Evolutionary conservation across 2,113 vertebrate species (phyloP).

Genomic region (Amblyornis subalaris): DNA sequence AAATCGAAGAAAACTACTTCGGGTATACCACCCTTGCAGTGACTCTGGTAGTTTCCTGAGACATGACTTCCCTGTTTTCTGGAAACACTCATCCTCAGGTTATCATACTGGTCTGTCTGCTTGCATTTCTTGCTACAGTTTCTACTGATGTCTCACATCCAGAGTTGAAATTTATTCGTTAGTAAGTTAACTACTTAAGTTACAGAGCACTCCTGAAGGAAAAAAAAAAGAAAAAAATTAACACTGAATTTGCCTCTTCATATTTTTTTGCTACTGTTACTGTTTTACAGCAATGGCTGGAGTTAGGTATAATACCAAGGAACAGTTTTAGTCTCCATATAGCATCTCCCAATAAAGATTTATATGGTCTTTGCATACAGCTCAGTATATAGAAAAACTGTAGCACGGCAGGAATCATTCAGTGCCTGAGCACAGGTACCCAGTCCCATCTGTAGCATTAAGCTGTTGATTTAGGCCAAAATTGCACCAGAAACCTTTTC

Average conservation of each 20-base stretch:
- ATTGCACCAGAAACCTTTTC: background rate
- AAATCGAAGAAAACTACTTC: background rate
- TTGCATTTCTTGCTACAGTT: background rate
- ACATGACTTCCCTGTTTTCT: background rate
- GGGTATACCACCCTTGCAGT: background rate
- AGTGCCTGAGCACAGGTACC: background rate
- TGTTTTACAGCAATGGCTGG: background rate
- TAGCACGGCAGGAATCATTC: background rate
- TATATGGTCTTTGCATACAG: background rate
- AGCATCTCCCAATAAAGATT: background rate
- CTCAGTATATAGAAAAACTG: background rate
- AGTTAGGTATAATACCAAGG: background rate
- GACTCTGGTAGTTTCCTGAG: background rate
- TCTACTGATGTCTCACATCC: background rate
- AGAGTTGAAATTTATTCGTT: background rate
- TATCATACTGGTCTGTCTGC: accelerated
- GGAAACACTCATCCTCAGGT: background rate
- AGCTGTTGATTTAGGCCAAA: background rate
- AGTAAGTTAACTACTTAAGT: background rate
- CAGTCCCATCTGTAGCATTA: background rate
- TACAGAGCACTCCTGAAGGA: background rate
- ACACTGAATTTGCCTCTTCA: background rate
- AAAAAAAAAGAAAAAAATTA: background rate
- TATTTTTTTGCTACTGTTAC: background rate
- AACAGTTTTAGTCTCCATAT: background rate